Evolutionary conservation across 2,797 vertebrate species (phyloP).

Genomic region (Stomatorhinus walkeri): DNA sequence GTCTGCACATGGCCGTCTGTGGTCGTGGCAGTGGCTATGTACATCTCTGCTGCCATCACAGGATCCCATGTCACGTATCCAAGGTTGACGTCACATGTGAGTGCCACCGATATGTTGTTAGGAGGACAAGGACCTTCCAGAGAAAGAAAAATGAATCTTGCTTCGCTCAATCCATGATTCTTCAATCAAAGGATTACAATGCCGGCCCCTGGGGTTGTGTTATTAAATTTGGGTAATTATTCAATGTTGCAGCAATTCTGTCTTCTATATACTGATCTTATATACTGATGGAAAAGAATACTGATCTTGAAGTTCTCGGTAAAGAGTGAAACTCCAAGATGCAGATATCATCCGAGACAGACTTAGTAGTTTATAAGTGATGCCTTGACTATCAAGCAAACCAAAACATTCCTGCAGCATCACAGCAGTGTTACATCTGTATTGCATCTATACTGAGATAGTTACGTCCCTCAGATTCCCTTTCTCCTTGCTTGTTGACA

Average conservation of each 20-base stretch:
- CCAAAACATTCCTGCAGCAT: background rate
- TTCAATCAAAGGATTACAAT: background rate
- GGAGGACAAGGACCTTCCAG: constrained; percentile 39
- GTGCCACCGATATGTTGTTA: background rate
- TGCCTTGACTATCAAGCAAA: background rate
- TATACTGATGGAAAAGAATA: no score
- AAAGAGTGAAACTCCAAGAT: background rate
- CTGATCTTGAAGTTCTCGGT: background rate
- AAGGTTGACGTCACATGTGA: constrained; percentile 14
- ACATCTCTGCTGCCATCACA: constrained; percentile 4
- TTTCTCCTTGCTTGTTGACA: background rate
- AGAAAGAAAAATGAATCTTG: constrained; percentile 9
- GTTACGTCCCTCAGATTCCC: background rate
- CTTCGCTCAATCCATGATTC: background rate
- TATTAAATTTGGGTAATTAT: background rate
- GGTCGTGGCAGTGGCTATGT: constrained; percentile 23
- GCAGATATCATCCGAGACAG: background rate
- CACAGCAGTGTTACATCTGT: background rate
- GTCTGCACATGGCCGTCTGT: constrained; percentile 10
- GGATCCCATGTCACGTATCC: constrained; percentile 18
- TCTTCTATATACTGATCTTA: background rate
- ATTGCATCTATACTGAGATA: background rate
- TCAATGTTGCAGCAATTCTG: background rate
- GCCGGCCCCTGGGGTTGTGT: background rate
- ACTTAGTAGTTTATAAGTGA: background rate